Percentiles rank a stretch among this genome's conserved stretches.
phyloP scores from a whole-genome alignment of 2,888 invertebrate genomes.

The Meganola albula region DNA sequence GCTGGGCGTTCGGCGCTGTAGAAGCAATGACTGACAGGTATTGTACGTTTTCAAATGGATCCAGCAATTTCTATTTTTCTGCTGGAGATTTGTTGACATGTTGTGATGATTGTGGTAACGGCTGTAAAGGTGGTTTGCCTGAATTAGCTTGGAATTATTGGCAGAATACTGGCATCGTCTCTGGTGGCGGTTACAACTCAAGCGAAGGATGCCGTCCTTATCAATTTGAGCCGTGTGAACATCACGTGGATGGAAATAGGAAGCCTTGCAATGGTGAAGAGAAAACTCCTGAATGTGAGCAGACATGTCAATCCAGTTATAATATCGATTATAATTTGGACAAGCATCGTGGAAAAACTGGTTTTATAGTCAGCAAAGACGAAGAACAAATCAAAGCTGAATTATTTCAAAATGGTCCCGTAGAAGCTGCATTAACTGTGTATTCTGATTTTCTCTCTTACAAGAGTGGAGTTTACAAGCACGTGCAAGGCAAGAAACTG shows the following conservation, averaged over 20 bases:
- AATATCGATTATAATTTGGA: neutral
- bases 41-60: constrained; percentile 1
- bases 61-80: constrained; percentile 5
- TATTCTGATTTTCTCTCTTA: constrained; percentile 1
- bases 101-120: constrained; percentile 63
- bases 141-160: constrained; percentile 1
- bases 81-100: constrained; percentile 4
- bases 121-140: neutral
- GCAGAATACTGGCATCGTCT: constrained; percentile 2
- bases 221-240: constrained; percentile 1
- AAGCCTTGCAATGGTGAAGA: neutral
- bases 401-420: constrained; percentile 1
- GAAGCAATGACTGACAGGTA: constrained; percentile 92
- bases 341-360: neutral
- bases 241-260: neutral
- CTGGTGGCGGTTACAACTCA: constrained; percentile 7
- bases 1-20: constrained; percentile 95
- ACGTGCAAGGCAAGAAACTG: neutral
- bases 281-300: neutral
- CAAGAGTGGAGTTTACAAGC: constrained; percentile 2
- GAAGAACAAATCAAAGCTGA: constrained; percentile 3
- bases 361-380: neutral
- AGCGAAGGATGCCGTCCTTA: constrained; percentile 5
- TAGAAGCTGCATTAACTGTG: neutral
- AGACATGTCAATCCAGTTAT: neutral